Evolutionary conservation across 1,140 invertebrate genomes (phyloP).

Genomic region (Carposina sasakii): DNA sequence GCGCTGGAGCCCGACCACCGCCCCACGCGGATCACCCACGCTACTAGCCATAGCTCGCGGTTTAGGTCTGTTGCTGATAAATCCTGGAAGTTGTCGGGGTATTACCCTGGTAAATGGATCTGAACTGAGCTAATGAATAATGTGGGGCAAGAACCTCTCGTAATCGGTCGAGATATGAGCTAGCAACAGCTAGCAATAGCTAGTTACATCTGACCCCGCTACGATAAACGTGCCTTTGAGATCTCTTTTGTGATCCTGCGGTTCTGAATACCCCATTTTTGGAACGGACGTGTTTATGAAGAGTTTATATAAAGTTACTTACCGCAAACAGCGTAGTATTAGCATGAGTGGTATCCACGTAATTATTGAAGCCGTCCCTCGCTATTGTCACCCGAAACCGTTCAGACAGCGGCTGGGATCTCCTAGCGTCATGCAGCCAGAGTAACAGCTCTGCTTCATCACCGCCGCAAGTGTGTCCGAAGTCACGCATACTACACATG

Average conservation of each 20-base stretch:
- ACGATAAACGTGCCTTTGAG: too few relatives aligned
- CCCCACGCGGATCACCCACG: slow-evolving; percentile 91
- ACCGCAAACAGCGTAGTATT: slow-evolving; percentile 93
- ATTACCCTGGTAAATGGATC: too few relatives aligned
- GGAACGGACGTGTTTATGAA: too few relatives aligned
- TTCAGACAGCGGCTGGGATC: slow-evolving; percentile 84
- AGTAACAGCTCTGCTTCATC: slow-evolving; percentile 93
- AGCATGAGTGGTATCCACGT: slow-evolving; percentile 89
- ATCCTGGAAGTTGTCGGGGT: slow-evolving; percentile 62
- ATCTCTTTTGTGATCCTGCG: too few relatives aligned
- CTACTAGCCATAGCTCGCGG: slow-evolving; percentile 88
- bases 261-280: too few relatives aligned
- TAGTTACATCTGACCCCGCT: too few relatives aligned
- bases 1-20: slow-evolving; percentile 86
- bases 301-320: too few relatives aligned
- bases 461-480: slow-evolving; percentile 86
- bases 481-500: slow-evolving; percentile 91
- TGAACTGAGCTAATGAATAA: too few relatives aligned
- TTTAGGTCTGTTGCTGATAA: slow-evolving; percentile 86
- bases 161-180: too few relatives aligned
- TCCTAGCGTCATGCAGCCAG: slow-evolving; percentile 86
- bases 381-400: slow-evolving; percentile 90
- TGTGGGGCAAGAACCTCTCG: too few relatives aligned
- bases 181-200: too few relatives aligned
- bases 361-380: slow-evolving; percentile 92